phyloP scores from a whole-genome alignment of 2,113 vertebrate species.

The Astur gentilis region DNA sequence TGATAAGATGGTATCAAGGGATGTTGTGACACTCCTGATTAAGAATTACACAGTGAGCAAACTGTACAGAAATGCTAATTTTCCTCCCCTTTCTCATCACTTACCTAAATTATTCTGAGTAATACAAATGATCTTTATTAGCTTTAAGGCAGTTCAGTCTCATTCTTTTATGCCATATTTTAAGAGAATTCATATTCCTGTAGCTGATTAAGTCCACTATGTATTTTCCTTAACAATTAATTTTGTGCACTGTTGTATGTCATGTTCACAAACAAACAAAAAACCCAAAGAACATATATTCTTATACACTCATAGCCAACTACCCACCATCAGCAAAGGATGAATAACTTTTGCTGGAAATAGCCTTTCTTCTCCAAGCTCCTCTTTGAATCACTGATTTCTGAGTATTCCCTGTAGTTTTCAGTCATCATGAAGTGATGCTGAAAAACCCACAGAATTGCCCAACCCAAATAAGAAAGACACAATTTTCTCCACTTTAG shows the following conservation, averaged over 20 bases:
- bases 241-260: not conserved
- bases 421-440: constrained; percentile 16
- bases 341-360: not conserved
- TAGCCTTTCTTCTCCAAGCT: not conserved
- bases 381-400: constrained; percentile 35
- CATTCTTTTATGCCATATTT: not conserved
- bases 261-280: not conserved
- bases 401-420: constrained; percentile 24
- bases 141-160: not conserved
- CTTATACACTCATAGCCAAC: constrained; percentile 6
- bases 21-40: constrained; percentile 47
- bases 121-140: constrained; percentile 21
- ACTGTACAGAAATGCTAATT: constrained; percentile 37
- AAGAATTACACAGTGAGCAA: constrained; percentile 45
- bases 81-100: constrained; percentile 3
- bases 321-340: not conserved
- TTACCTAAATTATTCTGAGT: constrained; percentile 28
- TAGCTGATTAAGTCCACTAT: not conserved
- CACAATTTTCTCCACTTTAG: not conserved
- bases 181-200: not conserved
- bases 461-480: constrained; percentile 2
- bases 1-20: constrained; percentile 28
- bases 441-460: constrained; percentile 30
- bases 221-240: not conserved
- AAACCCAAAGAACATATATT: not conserved